A percentile compares a stretch with the other conserved stretches of the same genome.
Evolutionary conservation across 2,888 invertebrate species (phyloP).

Genomic region (Caenorhabditis auriculariae): DNA sequence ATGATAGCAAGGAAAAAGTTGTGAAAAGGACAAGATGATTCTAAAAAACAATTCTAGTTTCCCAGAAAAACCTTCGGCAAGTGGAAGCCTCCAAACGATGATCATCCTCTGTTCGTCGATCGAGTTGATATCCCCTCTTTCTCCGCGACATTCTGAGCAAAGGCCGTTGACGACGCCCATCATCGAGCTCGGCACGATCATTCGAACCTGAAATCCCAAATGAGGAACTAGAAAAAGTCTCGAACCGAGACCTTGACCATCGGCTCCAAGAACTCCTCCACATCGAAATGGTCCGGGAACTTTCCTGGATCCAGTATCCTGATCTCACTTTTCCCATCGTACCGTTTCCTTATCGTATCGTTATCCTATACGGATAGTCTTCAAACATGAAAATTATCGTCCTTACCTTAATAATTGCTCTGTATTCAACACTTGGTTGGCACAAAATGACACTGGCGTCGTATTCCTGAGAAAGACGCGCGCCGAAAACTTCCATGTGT

Average conservation of each 20-base stretch:
- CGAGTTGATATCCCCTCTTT: slow-evolving; percentile 52
- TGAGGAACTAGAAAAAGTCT: background rate
- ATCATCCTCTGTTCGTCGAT: slow-evolving; percentile 79
- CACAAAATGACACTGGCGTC: slow-evolving; percentile 68
- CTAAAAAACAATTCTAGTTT: background rate
- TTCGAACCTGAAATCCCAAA: slow-evolving; percentile 33
- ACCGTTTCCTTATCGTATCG: slow-evolving; percentile 55
- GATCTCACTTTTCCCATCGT: slow-evolving; percentile 49
- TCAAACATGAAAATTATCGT: background rate
- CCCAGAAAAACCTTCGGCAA: slow-evolving; percentile 73
- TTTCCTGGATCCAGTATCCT: slow-evolving; percentile 44
- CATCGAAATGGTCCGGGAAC: slow-evolving; percentile 51
- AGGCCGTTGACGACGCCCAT: slow-evolving; percentile 51
- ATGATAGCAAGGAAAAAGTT: background rate
- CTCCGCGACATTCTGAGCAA: slow-evolving; percentile 53
- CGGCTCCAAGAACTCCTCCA: slow-evolving; percentile 54
- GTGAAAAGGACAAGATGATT: background rate
- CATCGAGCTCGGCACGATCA: slow-evolving; percentile 55
- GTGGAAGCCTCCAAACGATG: slow-evolving; percentile 80
- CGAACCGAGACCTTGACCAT: slow-evolving; percentile 43
- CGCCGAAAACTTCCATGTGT: slow-evolving; percentile 69
- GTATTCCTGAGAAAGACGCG: slow-evolving; percentile 69
- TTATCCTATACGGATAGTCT: slow-evolving; percentile 51
- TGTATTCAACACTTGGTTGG: slow-evolving; percentile 69
- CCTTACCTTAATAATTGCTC: slow-evolving; percentile 61